Evolutionary conservation across 2,888 invertebrate species (phyloP).

Genomic region (Hetaerina titia): DNA sequence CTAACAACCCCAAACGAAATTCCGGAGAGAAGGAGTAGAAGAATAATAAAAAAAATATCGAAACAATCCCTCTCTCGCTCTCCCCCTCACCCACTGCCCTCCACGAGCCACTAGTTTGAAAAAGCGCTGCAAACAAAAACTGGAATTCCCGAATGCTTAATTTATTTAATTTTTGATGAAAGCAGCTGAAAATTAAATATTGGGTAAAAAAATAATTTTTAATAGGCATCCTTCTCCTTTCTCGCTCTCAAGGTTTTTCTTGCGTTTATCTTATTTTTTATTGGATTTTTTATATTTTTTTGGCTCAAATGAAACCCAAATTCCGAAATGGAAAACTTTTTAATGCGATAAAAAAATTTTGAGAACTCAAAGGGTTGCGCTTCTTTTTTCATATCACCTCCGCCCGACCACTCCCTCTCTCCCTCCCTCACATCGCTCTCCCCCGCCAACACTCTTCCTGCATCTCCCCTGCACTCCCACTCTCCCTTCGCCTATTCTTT

Average conservation of each 20-base stretch:
- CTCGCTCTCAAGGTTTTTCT: constrained; percentile 5
- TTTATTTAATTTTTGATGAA: constrained; percentile 58
- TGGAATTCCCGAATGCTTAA: constrained; percentile 25
- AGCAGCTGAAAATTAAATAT: constrained; percentile 61
- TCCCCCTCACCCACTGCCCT: not conserved
- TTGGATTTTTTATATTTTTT: not conserved
- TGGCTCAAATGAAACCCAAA: constrained; percentile 58
- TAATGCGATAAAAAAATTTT: constrained; percentile 58
- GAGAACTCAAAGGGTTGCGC: constrained; percentile 37
- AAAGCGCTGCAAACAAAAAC: constrained; percentile 11
- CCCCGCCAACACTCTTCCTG: not conserved
- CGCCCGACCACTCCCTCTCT: not conserved
- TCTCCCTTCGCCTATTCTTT: not conserved
- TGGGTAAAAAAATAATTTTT: constrained; percentile 32
- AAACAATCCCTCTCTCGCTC: not conserved
- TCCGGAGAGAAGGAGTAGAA: not conserved
- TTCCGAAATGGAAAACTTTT: constrained; percentile 64
- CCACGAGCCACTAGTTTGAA: not conserved
- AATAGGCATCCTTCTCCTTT: constrained; percentile 33
- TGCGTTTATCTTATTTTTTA: not conserved
- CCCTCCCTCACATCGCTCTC: not conserved
- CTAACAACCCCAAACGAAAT: not conserved
- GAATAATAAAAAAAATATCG: not conserved
- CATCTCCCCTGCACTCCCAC: not conserved
- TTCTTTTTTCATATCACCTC: constrained; percentile 47